Conservation (phyloP, 2,888 invertebrate genomes). For the Spisula subtruncata region DNA sequence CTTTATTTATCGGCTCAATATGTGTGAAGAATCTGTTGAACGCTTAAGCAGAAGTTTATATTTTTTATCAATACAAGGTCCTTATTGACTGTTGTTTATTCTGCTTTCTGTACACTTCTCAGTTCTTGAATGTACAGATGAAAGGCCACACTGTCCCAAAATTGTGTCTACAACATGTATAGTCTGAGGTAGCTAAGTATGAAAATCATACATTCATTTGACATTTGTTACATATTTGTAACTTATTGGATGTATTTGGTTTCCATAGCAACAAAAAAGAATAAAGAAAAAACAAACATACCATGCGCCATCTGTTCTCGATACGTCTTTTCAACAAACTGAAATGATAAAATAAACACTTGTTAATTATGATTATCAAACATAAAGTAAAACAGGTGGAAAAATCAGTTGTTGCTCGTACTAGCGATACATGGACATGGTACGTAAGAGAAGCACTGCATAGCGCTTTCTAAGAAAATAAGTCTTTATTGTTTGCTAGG, state of each 20-base stretch:
- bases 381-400: not conserved
- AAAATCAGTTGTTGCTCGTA: not conserved
- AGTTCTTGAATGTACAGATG: no score
- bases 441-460: not conserved
- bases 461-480: not conserved
- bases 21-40: not conserved
- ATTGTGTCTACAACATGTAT: no score
- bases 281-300: conserved; percentile 40
- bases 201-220: no score
- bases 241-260: not conserved
- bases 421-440: not conserved
- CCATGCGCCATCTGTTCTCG: conserved; percentile 79
- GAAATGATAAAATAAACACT: conserved; percentile 39
- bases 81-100: no score
- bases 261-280: not conserved
- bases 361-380: not conserved
- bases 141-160: no score
- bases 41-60: no score
- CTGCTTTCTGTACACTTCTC: no score
- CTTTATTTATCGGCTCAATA: not conserved
- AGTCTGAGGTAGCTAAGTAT: no score
- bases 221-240: not conserved
- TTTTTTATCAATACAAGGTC: no score
- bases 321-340: conserved; percentile 79
- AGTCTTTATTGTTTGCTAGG: no score